Conservation (phyloP, 2,888 invertebrate species). For the Volucella inflata region DNA sequence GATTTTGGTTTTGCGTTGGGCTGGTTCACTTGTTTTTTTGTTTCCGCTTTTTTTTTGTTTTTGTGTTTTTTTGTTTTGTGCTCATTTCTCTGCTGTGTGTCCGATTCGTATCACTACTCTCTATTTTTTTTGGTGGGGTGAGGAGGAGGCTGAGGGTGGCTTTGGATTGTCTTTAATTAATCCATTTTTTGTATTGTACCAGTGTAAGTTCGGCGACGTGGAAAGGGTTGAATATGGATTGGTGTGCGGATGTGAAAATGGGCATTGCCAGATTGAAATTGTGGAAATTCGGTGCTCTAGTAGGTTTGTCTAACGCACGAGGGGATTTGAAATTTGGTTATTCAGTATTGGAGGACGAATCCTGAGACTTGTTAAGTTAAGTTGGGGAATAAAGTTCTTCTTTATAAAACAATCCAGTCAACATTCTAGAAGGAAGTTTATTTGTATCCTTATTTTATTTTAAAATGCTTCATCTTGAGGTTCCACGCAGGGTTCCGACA, state of each 20-base stretch:
- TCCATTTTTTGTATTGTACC: constrained; percentile 53
- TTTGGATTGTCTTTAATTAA: constrained; percentile 71
- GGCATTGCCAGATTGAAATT: constrained; percentile 23
- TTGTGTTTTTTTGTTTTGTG: constrained; percentile 30
- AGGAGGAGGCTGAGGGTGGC: constrained; percentile 22
- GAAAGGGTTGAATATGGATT: not conserved
- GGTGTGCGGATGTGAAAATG: not conserved
- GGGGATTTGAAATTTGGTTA: too few relatives aligned
- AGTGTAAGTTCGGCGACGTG: constrained; percentile 24
- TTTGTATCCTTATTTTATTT: too few relatives aligned
- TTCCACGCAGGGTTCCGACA: too few relatives aligned
- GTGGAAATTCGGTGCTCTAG: not conserved
- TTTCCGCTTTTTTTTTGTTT: constrained; percentile 23
- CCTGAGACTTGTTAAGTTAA: too few relatives aligned
- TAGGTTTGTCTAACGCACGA: too few relatives aligned
- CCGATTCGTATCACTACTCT: constrained; percentile 21
- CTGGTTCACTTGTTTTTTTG: too few relatives aligned
- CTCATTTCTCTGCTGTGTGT: constrained; percentile 39
- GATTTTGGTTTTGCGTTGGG: constrained; percentile 57
- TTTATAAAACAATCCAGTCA: too few relatives aligned
- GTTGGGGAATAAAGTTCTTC: too few relatives aligned
- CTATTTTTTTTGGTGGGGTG: not conserved
- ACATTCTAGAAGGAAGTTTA: too few relatives aligned
- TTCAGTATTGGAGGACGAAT: too few relatives aligned
- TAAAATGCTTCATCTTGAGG: too few relatives aligned